These are phyloP conservation scores for Haemorhous mexicanus DNA, from an alignment of 2,113 vertebrate species.

Conservation along the genomic window DNA sequence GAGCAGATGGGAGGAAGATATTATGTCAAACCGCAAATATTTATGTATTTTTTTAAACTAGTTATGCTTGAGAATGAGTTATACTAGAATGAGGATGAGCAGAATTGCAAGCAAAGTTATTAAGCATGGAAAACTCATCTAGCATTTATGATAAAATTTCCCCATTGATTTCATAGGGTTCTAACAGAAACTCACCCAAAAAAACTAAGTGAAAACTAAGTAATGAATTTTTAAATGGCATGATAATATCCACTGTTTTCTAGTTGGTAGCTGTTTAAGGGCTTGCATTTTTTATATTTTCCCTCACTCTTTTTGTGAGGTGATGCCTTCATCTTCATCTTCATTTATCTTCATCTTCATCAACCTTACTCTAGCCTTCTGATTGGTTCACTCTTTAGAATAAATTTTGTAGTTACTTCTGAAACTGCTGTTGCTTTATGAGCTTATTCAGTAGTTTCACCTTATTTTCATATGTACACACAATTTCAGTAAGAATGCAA, in stretches of 20 bases:
- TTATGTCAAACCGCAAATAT: not conserved
- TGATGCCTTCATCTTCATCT: not conserved
- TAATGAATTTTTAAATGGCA: not conserved
- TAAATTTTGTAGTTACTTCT: not conserved
- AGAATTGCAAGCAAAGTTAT: not conserved
- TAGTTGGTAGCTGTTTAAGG: not conserved
- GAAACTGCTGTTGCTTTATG: not conserved
- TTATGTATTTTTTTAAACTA: not conserved
- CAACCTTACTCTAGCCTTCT: not conserved
- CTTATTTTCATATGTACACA: not conserved
- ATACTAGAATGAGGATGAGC: not conserved
- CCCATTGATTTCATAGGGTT: not conserved
- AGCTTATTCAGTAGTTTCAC: not conserved
- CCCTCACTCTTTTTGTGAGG: not conserved
- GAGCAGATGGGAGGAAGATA: constrained; percentile 39
- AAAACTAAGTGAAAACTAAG: not conserved
- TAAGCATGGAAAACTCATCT: not conserved
- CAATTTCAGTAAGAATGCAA: not conserved
- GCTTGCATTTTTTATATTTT: not conserved
- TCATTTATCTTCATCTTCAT: not conserved
- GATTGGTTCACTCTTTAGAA: not conserved
- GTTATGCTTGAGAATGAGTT: not conserved
- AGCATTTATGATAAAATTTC: not conserved
- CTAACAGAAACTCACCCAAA: not conserved
- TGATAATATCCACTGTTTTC: not conserved